Conservation (phyloP, 2,888 invertebrate genomes). For the Andrena hattorfiana region DNA sequence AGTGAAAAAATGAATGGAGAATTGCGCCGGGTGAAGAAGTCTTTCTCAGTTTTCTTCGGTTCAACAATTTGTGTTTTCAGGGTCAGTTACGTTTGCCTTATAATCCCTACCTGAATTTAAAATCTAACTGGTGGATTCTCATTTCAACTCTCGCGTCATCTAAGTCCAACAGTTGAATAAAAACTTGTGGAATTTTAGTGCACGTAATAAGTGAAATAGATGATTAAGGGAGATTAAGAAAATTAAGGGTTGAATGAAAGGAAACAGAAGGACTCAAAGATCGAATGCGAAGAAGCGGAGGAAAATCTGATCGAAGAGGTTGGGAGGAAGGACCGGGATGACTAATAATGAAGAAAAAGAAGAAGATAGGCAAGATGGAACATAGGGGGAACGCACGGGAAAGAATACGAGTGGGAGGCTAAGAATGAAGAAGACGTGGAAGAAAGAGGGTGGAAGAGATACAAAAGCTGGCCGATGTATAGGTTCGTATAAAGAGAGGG, state of each 20-base stretch:
- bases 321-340: conserved; percentile 40
- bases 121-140: background rate
- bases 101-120: background rate
- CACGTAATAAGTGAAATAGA: background rate
- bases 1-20: background rate
- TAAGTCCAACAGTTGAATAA: too few species aligned
- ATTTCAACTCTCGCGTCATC: too few species aligned
- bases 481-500: conserved; percentile 67
- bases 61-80: background rate
- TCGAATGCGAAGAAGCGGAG: conserved; percentile 28
- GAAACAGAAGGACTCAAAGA: conserved; percentile 42
- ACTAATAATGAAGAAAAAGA: conserved; percentile 41
- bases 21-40: background rate
- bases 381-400: background rate
- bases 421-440: conserved; percentile 3
- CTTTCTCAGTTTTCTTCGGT: background rate
- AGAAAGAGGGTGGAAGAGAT: conserved; percentile 50
- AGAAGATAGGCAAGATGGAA: background rate
- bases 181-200: background rate
- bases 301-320: conserved; percentile 65
- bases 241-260: conserved; percentile 13
- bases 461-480: conserved; percentile 66
- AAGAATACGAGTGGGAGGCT: conserved; percentile 29
- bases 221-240: conserved; percentile 3
- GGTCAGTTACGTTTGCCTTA: background rate